phyloP scores from a whole-genome alignment of 2,797 vertebrate species.

The Protosalanx chinensis region DNA sequence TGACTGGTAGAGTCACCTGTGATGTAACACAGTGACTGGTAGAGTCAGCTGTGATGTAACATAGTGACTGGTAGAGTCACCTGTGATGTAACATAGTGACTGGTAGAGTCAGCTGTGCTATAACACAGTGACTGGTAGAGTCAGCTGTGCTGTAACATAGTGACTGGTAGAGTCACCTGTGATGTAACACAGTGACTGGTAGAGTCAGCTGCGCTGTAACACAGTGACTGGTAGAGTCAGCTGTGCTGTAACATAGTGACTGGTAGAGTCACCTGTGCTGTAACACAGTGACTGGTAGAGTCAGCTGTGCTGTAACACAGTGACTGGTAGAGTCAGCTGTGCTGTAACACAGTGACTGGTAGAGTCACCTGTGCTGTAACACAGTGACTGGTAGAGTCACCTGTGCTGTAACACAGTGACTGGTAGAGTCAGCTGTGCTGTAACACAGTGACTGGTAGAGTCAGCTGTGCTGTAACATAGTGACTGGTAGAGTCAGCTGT shows the following conservation, averaged over 20 bases:
- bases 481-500: constrained; percentile 99
- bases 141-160: constrained; percentile 43
- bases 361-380: neutral
- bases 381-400: constrained; percentile 89
- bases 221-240: constrained; percentile 89
- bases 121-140: constrained; percentile 87
- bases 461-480: constrained; percentile 43
- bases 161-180: constrained; percentile 99
- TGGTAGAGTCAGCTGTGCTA: neutral
- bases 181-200: no score
- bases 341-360: neutral
- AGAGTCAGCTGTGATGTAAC: constrained; percentile 54
- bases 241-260: constrained; percentile 71
- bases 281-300: no score
- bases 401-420: neutral
- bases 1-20: neutral
- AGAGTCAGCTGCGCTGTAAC: neutral
- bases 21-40: constrained; percentile 82
- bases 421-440: neutral
- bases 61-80: constrained; percentile 89
- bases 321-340: constrained; percentile 85
- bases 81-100: neutral
- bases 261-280: no score
- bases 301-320: constrained; percentile 42
- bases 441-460: constrained; percentile 87